phyloP scores from a whole-genome alignment of 2,888 invertebrate species.

The Morpho helenor region DNA sequence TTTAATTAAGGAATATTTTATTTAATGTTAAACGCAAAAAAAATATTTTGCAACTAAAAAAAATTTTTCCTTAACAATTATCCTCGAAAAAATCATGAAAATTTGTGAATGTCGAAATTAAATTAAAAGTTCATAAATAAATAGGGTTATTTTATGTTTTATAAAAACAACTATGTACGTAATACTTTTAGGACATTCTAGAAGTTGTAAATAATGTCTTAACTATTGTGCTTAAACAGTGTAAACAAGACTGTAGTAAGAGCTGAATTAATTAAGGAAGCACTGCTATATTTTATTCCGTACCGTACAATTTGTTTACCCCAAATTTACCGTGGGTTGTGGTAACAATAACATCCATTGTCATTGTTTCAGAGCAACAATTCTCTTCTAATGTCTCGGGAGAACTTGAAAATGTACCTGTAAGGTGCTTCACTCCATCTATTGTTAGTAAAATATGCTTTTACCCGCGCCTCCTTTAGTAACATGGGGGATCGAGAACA shows the following conservation, averaged over 20 bases:
- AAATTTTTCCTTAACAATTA: no score
- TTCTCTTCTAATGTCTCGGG: conserved; percentile 41
- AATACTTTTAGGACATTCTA: background rate
- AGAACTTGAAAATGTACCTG: conserved; percentile 39
- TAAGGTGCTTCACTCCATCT: conserved; percentile 20
- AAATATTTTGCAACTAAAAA: no score
- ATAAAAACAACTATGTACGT: background rate
- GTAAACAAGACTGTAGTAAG: conserved; percentile 19
- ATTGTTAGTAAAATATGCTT: conserved; percentile 32
- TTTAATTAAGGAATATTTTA: no score
- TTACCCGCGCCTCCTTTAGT: conserved; percentile 28
- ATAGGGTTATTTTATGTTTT: no score
- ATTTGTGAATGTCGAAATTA: no score
- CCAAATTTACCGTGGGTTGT: conserved; percentile 32
- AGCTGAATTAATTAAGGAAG: conserved; percentile 37
- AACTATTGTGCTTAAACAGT: conserved; percentile 3
- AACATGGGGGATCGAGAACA: conserved; percentile 10
- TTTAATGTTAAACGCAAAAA: no score
- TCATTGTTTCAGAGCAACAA: conserved; percentile 39
- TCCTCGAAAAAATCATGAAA: no score
- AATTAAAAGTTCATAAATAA: no score
- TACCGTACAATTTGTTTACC: conserved; percentile 23
- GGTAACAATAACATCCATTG: conserved; percentile 34
- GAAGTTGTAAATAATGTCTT: no score
- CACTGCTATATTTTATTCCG: conserved; percentile 38